These are phyloP conservation scores for Gallinago undulata DNA, from an alignment of 2,113 vertebrate genomes.

Conservation along the genomic window DNA sequence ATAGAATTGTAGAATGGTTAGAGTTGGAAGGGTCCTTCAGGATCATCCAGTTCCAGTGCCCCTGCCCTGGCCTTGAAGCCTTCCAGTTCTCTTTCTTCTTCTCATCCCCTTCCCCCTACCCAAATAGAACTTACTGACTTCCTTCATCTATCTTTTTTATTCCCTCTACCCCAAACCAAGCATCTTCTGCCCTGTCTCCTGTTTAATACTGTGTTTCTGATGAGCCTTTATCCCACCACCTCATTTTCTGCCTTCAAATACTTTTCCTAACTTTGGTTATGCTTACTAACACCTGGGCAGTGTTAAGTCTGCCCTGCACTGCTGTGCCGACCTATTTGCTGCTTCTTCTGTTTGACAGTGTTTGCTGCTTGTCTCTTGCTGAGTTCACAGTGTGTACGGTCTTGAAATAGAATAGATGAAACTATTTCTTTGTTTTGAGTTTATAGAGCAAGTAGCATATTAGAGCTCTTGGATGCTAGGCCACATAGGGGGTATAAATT, in stretches of 20 bases:
- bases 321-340: not conserved
- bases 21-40: too few species aligned
- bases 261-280: not conserved
- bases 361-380: not conserved
- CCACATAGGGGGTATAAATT: not conserved
- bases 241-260: not conserved
- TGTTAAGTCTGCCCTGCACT: not conserved
- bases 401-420: not conserved
- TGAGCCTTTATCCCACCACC: not conserved
- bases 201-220: not conserved
- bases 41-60: too few species aligned
- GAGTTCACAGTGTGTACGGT: not conserved
- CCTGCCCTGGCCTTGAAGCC: too few species aligned
- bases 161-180: not conserved
- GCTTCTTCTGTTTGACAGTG: not conserved
- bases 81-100: not conserved
- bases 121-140: not conserved
- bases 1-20: too few species aligned
- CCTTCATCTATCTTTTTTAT: not conserved
- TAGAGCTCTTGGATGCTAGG: not conserved
- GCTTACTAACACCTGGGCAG: fast-evolving
- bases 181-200: not conserved
- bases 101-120: not conserved
- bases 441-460: not conserved
- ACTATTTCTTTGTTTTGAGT: not conserved